A percentile compares a stretch with the other conserved stretches of the same genome.
These are phyloP conservation scores for Neodiprion fabricii DNA, from an alignment of 1,140 invertebrate species.

Conservation along the genomic window DNA sequence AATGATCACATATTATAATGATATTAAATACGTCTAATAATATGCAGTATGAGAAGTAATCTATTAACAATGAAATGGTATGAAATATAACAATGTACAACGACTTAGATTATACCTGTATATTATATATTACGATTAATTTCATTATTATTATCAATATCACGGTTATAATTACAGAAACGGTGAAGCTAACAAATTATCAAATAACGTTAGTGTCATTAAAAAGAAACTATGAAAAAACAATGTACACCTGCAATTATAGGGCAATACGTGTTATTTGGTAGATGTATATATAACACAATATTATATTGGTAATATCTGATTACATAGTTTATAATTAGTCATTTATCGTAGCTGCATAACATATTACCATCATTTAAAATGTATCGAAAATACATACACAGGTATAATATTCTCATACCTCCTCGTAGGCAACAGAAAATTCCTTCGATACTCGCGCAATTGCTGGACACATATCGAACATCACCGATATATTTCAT, in stretches of 20 bases:
- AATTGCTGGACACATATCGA: constrained; percentile 20
- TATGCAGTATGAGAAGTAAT: constrained; percentile 16
- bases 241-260: constrained; percentile 36
- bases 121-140: constrained; percentile 44
- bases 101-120: constrained; percentile 53
- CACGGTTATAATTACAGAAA: not conserved
- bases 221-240: constrained; percentile 33
- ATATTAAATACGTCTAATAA: constrained; percentile 37
- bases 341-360: constrained; percentile 36
- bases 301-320: not conserved
- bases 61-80: constrained; percentile 36
- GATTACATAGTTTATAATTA: constrained; percentile 38
- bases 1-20: constrained; percentile 34
- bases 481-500: not conserved
- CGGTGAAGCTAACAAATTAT: not conserved
- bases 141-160: not conserved
- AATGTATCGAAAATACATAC: constrained; percentile 16
- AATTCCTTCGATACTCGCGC: not conserved
- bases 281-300: constrained; percentile 38
- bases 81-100: constrained; percentile 53
- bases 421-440: not conserved
- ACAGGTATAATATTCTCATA: constrained; percentile 23
- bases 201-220: not conserved
- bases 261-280: constrained; percentile 38
- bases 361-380: constrained; percentile 28